phyloP scores from a whole-genome alignment of 2,113 vertebrate genomes.

The Heterotis niloticus region DNA sequence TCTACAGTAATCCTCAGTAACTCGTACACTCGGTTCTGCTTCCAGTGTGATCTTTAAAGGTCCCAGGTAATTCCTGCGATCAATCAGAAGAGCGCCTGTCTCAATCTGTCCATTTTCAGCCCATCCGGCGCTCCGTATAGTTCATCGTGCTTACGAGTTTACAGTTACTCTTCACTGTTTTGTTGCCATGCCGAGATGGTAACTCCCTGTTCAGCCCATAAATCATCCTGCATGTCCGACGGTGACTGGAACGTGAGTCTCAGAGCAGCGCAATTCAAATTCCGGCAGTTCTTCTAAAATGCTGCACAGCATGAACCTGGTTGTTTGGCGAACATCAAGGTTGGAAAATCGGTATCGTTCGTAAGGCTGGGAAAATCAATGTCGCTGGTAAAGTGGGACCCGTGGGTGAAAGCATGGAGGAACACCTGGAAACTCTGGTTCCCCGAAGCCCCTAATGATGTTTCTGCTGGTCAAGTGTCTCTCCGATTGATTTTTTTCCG shows the following conservation, averaged over 20 bases:
- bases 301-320: neutral
- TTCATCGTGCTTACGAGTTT: neutral
- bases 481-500: slow-evolving; percentile 36
- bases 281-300: neutral
- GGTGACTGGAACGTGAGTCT: too few relatives aligned
- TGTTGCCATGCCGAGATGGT: neutral
- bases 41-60: neutral
- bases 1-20: slow-evolving; percentile 18
- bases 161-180: slow-evolving; percentile 1
- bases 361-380: neutral
- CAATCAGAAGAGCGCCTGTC: neutral
- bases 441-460: slow-evolving; percentile 39
- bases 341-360: neutral
- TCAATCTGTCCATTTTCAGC: slow-evolving; percentile 6
- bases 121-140: neutral
- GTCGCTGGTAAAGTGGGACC: neutral
- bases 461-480: slow-evolving; percentile 38
- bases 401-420: slow-evolving; percentile 22
- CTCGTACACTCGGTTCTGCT: neutral
- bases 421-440: slow-evolving; percentile 28
- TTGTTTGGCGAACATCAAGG: neutral
- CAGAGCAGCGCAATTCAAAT: neutral
- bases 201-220: too few relatives aligned
- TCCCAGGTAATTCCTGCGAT: slow-evolving; percentile 3
- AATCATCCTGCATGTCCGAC: too few relatives aligned